Evolutionary conservation across 2,113 vertebrate species (phyloP).

Genomic region (Thamnaconus septentrionalis): DNA sequence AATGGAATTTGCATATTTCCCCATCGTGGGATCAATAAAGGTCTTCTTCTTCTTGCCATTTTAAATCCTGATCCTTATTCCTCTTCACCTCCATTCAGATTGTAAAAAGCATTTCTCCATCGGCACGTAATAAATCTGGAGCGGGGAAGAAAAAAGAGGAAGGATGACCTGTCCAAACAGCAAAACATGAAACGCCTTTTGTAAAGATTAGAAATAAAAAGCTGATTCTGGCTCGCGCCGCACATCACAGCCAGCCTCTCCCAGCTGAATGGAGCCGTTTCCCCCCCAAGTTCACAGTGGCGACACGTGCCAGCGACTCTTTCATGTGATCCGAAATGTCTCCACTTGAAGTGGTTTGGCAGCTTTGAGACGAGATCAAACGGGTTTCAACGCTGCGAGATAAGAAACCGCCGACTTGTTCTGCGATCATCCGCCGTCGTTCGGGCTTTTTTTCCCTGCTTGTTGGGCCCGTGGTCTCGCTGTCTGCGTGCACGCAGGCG

Average conservation of each 20-base stretch:
- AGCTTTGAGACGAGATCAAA: conserved; percentile 51
- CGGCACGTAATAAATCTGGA: too few relatives aligned
- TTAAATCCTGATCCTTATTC: too few relatives aligned
- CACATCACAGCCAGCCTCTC: conserved; percentile 5
- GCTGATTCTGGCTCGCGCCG: conserved; percentile 1
- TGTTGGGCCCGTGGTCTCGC: conserved; percentile 20
- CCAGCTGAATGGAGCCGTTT: conserved; percentile 26
- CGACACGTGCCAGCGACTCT: conserved; percentile 9
- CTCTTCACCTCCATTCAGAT: too few relatives aligned
- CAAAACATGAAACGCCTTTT: not conserved
- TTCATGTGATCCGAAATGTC: conserved; percentile 39
- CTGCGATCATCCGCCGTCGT: conserved; percentile 10
- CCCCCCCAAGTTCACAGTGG: not conserved
- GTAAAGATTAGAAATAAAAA: not conserved
- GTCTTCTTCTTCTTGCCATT: too few relatives aligned
- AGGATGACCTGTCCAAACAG: too few relatives aligned
- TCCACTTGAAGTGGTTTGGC: conserved; percentile 30
- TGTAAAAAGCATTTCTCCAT: too few relatives aligned
- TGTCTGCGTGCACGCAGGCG: conserved; percentile 13
- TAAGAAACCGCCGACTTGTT: conserved; percentile 34
- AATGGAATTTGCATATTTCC: too few relatives aligned
- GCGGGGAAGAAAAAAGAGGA: too few relatives aligned
- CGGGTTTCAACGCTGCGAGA: conserved; percentile 18
- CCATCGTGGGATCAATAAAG: too few relatives aligned
- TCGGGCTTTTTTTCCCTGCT: conserved; percentile 19